phyloP scores from a whole-genome alignment of 2,113 vertebrate species.

The Mormoops blainvillei region DNA sequence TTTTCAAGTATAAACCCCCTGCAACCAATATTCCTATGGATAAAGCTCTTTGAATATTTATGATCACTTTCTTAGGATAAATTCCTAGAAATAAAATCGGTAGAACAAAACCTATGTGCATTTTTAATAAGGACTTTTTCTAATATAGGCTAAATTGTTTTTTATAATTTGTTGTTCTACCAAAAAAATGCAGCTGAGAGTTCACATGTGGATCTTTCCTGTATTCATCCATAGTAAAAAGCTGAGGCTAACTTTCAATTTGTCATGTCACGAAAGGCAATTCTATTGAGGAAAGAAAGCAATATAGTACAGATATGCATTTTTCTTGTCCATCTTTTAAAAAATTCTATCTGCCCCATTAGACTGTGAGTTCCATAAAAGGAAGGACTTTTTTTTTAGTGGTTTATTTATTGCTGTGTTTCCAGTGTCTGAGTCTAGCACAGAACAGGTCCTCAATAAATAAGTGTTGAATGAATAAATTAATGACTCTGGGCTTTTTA shows the following conservation, averaged over 20 bases:
- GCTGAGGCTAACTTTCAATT: background rate
- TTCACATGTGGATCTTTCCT: background rate
- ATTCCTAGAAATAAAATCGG: background rate
- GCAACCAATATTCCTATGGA: background rate
- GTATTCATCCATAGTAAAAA: background rate
- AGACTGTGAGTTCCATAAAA: background rate
- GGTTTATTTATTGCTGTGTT: background rate
- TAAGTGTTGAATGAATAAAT: conserved; percentile 9
- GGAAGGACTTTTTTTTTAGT: background rate
- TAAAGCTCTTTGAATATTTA: background rate
- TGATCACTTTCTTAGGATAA: background rate
- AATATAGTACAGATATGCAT: background rate
- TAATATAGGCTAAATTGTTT: background rate
- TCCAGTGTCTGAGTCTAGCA: background rate
- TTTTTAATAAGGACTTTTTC: background rate
- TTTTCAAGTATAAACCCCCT: background rate
- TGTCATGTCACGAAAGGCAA: background rate
- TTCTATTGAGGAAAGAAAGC: background rate
- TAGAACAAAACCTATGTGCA: background rate
- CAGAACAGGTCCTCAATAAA: background rate
- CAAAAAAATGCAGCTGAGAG: background rate
- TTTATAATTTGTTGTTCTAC: background rate
- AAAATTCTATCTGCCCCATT: background rate
- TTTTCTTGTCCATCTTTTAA: conserved; percentile 2
- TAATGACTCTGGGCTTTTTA: background rate